Percentiles rank a stretch among this genome's conserved stretches.
Conservation (phyloP, 2,113 vertebrate species). For the Psilopogon haemacephalus region DNA sequence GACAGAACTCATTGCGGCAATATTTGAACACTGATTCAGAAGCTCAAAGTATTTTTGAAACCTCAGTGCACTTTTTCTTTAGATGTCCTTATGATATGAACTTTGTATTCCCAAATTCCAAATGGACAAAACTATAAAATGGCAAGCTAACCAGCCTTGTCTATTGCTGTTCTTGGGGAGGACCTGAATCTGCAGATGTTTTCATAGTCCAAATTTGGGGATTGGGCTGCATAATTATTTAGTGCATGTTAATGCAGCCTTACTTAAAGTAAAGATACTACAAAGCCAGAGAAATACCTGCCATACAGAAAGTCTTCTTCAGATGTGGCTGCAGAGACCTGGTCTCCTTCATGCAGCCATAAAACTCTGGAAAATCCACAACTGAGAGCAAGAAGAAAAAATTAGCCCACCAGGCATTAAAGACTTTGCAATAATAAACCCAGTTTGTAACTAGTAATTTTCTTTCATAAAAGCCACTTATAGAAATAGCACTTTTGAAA, state of each 20-base stretch:
- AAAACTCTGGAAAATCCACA: background rate
- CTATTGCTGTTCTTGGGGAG: background rate
- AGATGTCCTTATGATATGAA: background rate
- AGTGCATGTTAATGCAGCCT: background rate
- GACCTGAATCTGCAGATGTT: background rate
- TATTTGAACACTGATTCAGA: background rate
- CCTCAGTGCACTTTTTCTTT: background rate
- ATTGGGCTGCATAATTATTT: background rate
- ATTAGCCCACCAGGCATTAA: background rate
- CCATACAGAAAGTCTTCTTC: background rate
- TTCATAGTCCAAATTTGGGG: background rate
- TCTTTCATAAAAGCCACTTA: background rate
- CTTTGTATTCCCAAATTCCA: background rate
- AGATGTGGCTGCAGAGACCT: background rate
- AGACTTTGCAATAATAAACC: background rate
- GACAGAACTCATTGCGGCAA: background rate
- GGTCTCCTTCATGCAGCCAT: background rate
- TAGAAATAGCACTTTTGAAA: background rate
- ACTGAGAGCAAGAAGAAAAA: background rate
- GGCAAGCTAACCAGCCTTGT: background rate
- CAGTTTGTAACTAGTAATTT: background rate
- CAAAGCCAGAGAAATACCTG: background rate
- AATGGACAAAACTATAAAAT: background rate
- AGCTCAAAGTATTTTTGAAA: background rate
- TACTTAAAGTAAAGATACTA: background rate